phyloP scores from a whole-genome alignment of 1,140 invertebrate species.

The Bilobella aurantiaca region DNA sequence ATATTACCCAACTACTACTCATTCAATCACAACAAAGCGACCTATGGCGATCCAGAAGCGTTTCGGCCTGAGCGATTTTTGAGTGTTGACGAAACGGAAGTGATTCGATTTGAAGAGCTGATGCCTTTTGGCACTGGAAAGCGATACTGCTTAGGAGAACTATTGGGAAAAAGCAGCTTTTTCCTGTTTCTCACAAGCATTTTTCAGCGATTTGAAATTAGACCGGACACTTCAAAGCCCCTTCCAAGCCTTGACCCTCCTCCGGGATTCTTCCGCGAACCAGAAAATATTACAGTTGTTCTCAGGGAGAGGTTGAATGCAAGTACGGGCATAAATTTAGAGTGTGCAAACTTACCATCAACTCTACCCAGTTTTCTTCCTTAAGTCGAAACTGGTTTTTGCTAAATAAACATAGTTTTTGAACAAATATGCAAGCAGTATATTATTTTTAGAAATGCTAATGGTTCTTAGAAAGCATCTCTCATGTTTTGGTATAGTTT shows the following conservation, averaged over 20 bases:
- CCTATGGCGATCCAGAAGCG: conserved; percentile 41
- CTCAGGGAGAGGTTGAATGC: background rate
- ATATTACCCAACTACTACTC: background rate
- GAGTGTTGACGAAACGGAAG: conserved; percentile 13
- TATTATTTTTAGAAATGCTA: too few relatives aligned
- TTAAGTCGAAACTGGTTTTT: too few relatives aligned
- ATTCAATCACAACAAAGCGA: background rate
- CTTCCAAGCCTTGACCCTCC: background rate
- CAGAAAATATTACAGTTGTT: background rate
- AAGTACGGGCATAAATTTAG: too few relatives aligned
- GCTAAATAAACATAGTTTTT: too few relatives aligned
- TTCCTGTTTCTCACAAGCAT: conserved; percentile 12
- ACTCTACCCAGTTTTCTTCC: too few relatives aligned
- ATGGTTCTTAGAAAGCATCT: too few relatives aligned
- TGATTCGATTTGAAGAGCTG: conserved; percentile 7
- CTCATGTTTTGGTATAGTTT: too few relatives aligned
- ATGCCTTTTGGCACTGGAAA: conserved; percentile 17
- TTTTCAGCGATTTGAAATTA: conserved; percentile 8
- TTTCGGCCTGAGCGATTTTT: conserved; percentile 45
- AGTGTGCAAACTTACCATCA: too few relatives aligned
- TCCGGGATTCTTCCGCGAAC: background rate
- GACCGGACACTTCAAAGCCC: background rate
- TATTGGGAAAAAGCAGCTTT: background rate
- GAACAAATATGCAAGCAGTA: too few relatives aligned
- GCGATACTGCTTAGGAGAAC: conserved; percentile 12